phyloP scores from a whole-genome alignment of 30 jellyfish, hydroid and myxozoan genomes.

The Aurelia sp. region DNA sequence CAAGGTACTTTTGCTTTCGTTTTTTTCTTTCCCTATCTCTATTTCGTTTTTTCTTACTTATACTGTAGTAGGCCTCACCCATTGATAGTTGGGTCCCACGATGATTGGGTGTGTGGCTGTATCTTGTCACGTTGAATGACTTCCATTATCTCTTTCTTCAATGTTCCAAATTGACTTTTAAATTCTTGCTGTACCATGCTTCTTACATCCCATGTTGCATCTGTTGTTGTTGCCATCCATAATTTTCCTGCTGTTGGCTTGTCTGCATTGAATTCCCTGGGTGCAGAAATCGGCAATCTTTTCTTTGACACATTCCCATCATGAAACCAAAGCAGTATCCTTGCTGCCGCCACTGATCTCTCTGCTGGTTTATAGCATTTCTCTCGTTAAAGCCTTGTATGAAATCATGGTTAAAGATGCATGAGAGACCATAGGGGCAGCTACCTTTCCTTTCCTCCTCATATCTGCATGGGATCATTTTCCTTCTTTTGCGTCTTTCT shows the following conservation, averaged over 20 bases:
- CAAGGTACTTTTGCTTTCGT: too few relatives aligned
- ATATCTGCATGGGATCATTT: not conserved
- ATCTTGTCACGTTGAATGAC: not conserved
- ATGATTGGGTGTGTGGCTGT: too few relatives aligned
- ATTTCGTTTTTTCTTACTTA: not conserved
- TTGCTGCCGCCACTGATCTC: slow-evolving; percentile 1
- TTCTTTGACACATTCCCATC: not conserved
- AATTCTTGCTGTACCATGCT: not conserved
- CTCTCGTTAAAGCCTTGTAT: too few relatives aligned
- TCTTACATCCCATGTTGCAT: not conserved
- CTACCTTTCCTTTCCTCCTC: too few relatives aligned
- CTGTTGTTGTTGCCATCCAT: not conserved
- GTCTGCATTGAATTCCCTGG: too few relatives aligned
- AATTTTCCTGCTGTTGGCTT: too few relatives aligned
- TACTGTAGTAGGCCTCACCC: not conserved
- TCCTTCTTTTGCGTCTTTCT: too few relatives aligned
- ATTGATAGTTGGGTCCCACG: not conserved
- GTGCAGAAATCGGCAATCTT: slow-evolving; percentile 1
- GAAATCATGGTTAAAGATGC: too few relatives aligned
- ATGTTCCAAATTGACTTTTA: not conserved
- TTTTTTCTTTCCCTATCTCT: too few relatives aligned
- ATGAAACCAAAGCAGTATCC: not conserved
- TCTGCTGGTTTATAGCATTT: too few relatives aligned
- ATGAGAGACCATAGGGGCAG: too few relatives aligned
- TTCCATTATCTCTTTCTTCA: not conserved